Evolutionary conservation across 2,888 invertebrate species (phyloP).

Genomic region (Drosophila anomalata): DNA sequence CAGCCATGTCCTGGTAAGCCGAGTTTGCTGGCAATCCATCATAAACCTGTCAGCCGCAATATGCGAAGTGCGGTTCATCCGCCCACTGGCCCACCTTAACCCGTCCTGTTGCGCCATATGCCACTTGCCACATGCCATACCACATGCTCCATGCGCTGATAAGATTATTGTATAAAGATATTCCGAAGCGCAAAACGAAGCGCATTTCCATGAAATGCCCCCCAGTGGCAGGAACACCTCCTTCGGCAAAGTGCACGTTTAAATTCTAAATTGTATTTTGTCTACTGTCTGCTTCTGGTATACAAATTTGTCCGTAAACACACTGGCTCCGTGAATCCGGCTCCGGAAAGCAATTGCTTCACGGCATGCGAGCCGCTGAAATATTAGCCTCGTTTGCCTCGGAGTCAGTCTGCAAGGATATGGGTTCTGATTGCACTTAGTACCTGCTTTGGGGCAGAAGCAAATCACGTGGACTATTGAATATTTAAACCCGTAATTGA

Average conservation of each 20-base stretch:
- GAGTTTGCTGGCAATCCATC: slow-evolving; percentile 26
- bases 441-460: slow-evolving; percentile 17
- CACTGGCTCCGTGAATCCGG: slow-evolving; percentile 35
- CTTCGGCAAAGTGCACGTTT: slow-evolving; percentile 59
- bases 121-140: slow-evolving; percentile 27
- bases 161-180: slow-evolving; percentile 46
- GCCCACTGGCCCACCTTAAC: slow-evolving; percentile 6
- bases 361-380: slow-evolving; percentile 69
- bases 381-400: slow-evolving; percentile 53
- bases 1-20: slow-evolving; percentile 6
- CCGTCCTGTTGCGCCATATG: slow-evolving; percentile 37
- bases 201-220: slow-evolving; percentile 42
- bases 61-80: slow-evolving; percentile 33
- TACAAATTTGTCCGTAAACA: slow-evolving; percentile 69
- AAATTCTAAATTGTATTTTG: slow-evolving; percentile 67
- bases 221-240: slow-evolving; percentile 13
- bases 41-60: slow-evolving; percentile 37
- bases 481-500: slow-evolving; percentile 26
- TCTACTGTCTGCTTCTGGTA: slow-evolving; percentile 57
- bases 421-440: slow-evolving; percentile 64
- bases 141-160: slow-evolving; percentile 29
- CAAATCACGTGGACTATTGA: slow-evolving; percentile 39
- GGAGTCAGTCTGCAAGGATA: slow-evolving; percentile 19
- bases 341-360: slow-evolving; percentile 76
- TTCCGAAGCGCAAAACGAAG: slow-evolving; percentile 7